Conservation (phyloP, 1,140 invertebrate species). For the Bombus balteatus region DNA sequence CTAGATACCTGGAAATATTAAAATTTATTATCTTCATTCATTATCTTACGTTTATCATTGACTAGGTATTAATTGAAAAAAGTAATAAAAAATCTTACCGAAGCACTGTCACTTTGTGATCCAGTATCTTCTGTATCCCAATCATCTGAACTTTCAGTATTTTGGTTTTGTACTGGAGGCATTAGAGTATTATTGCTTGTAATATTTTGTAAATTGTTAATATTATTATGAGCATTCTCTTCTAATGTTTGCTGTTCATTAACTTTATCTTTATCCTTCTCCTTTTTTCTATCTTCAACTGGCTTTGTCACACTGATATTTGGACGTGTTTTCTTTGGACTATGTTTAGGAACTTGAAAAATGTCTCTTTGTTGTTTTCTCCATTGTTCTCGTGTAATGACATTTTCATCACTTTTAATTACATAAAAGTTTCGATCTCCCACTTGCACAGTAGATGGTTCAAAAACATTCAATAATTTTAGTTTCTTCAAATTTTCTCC, state of each 20-base stretch:
- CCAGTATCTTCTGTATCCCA: constrained; percentile 82
- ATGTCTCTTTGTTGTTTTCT: constrained; percentile 80
- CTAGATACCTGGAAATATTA: constrained; percentile 76
- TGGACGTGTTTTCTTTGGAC: constrained; percentile 73
- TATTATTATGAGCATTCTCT: constrained; percentile 66
- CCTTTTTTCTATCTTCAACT: constrained; percentile 66
- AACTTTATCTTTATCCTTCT: constrained; percentile 64
- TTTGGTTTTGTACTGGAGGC: constrained; percentile 69
- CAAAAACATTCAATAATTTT: constrained; percentile 92
- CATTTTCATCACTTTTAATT: constrained; percentile 84
- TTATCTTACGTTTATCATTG: not conserved
- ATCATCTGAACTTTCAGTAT: constrained; percentile 80
- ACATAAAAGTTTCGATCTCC: constrained; percentile 91
- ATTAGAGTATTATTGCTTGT: constrained; percentile 65
- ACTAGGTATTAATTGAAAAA: not conserved
- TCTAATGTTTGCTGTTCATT: constrained; percentile 60
- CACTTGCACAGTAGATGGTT: constrained; percentile 94
- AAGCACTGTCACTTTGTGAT: constrained; percentile 78
- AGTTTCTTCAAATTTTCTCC: constrained; percentile 90
- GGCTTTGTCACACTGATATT: constrained; percentile 69
- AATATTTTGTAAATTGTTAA: constrained; percentile 60
- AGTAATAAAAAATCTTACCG: constrained; percentile 67
- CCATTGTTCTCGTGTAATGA: constrained; percentile 85
- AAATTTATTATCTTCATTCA: constrained; percentile 2
- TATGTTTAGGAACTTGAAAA: constrained; percentile 80